Percentiles rank a stretch among this genome's conserved stretches.
Conservation (phyloP, 2,797 vertebrate species). For the Ceyx erithaca region DNA sequence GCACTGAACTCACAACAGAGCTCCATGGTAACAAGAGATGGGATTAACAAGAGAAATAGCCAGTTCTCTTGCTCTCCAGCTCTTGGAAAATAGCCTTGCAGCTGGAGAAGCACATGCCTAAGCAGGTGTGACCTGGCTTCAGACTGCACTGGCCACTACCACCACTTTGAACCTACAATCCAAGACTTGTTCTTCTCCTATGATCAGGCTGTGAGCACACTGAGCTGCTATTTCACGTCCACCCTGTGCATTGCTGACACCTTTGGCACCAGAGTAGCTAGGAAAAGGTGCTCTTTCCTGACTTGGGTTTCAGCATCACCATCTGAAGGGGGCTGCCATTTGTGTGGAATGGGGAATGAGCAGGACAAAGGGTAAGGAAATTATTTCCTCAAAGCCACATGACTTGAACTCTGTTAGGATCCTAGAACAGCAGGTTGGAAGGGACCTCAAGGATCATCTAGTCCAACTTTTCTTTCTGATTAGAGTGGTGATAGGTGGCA, state of each 20-base stretch:
- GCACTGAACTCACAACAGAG: slow-evolving; percentile 11
- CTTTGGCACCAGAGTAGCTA: neutral
- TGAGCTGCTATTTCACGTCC: accelerated
- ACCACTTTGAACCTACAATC: neutral
- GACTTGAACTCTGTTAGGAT: neutral
- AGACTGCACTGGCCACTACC: neutral
- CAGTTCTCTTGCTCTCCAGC: neutral
- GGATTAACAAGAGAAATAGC: slow-evolving; percentile 29
- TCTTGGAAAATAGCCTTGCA: neutral
- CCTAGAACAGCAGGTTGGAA: no score
- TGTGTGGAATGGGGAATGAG: neutral
- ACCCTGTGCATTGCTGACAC: neutral
- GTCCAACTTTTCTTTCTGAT: neutral
- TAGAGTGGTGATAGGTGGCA: neutral
- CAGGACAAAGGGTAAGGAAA: neutral
- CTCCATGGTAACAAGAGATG: slow-evolving; percentile 57
- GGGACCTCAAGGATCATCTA: no score
- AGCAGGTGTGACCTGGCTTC: neutral
- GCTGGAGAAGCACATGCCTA: neutral
- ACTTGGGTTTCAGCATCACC: neutral
- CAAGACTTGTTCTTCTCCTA: neutral
- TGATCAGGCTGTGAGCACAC: neutral
- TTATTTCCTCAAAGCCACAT: neutral
- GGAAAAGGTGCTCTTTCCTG: neutral
- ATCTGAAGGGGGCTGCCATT: neutral